These are phyloP conservation scores for Alosa alosa DNA, from an alignment of 2,113 vertebrate genomes.

Conservation along the genomic window DNA sequence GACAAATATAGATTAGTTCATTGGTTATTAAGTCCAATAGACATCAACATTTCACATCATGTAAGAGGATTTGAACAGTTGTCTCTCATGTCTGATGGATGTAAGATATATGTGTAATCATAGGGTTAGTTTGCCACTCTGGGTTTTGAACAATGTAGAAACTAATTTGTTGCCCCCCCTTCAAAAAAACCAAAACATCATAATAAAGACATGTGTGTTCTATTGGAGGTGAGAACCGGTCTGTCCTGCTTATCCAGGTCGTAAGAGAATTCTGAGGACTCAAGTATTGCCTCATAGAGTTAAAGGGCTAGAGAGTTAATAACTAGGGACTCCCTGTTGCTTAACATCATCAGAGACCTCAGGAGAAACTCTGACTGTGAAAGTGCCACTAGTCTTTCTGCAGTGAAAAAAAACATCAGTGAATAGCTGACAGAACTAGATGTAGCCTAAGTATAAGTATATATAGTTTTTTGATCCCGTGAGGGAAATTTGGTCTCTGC, in stretches of 20 bases:
- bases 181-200: neutral
- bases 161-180: neutral
- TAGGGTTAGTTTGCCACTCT: too few relatives aligned
- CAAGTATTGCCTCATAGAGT: neutral
- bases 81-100: neutral
- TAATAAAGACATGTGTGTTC: neutral
- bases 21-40: neutral
- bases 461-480: too few relatives aligned
- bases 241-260: neutral
- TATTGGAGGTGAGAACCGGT: neutral
- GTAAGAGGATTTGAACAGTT: too few relatives aligned
- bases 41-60: neutral
- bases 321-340: neutral
- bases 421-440: too few relatives aligned
- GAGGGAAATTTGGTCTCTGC: too few relatives aligned
- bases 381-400: too few relatives aligned
- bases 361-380: too few relatives aligned
- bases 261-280: neutral
- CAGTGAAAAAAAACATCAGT: too few relatives aligned
- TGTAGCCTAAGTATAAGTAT: too few relatives aligned
- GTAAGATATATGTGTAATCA: too few relatives aligned
- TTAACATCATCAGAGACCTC: too few relatives aligned
- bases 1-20: neutral
- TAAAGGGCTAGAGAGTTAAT: too few relatives aligned
- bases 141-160: neutral